A percentile compares a stretch with the other conserved stretches of the same genome.
Conservation (phyloP, 2,888 invertebrate genomes). For the Patella depressa region DNA sequence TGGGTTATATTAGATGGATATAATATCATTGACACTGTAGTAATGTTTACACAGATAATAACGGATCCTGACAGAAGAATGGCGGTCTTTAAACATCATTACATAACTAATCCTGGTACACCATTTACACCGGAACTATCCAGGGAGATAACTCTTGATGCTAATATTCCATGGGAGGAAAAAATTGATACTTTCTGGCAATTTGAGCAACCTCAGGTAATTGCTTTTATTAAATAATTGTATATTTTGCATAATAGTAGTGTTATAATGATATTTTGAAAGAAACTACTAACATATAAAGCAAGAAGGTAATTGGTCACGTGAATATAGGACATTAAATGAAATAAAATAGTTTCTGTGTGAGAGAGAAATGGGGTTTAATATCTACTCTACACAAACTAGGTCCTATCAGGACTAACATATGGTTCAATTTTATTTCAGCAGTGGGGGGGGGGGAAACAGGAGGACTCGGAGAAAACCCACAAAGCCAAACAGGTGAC, state of each 20-base stretch:
- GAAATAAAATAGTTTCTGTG: too few species aligned
- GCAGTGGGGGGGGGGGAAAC: too few species aligned
- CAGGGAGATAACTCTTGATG: slow-evolving; percentile 43
- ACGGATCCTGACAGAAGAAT: slow-evolving; percentile 50
- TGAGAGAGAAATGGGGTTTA: too few species aligned
- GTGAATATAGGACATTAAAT: too few species aligned
- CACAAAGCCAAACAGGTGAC: too few species aligned
- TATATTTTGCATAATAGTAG: neutral
- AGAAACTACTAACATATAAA: neutral
- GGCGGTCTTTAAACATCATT: slow-evolving; percentile 64
- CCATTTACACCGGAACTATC: slow-evolving; percentile 35
- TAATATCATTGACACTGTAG: slow-evolving; percentile 79
- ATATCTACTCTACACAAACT: too few species aligned
- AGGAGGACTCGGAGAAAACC: too few species aligned
- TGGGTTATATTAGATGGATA: slow-evolving; percentile 78
- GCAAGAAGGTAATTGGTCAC: too few species aligned
- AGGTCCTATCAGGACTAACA: too few species aligned
- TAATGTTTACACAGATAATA: slow-evolving; percentile 70
- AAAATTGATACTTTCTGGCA: slow-evolving; percentile 48
- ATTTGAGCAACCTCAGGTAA: slow-evolving; percentile 45
- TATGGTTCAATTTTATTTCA: too few species aligned
- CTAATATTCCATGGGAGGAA: slow-evolving; percentile 44
- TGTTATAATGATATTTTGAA: neutral
- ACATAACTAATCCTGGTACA: slow-evolving; percentile 59
- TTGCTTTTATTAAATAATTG: neutral